phyloP scores from a whole-genome alignment of 1,140 invertebrate genomes.

The Harpegnathos saltator region DNA sequence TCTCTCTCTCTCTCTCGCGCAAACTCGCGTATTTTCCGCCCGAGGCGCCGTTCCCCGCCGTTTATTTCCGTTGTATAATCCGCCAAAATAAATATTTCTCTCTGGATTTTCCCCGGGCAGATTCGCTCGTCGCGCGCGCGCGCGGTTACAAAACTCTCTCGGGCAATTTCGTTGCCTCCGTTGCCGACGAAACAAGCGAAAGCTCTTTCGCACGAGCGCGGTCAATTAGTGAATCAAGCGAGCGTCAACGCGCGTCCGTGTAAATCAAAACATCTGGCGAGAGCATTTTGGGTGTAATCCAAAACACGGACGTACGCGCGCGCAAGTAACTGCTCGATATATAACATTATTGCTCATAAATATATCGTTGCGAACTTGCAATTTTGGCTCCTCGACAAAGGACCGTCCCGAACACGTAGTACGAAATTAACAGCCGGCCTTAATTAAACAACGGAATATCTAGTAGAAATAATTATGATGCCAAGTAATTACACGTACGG shows the following conservation, averaged over 20 bases:
- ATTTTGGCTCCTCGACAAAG: neutral
- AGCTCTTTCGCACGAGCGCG: neutral
- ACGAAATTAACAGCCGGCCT: neutral
- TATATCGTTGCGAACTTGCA: no score
- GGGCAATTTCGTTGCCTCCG: constrained; percentile 1
- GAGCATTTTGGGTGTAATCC: neutral
- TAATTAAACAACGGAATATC: neutral
- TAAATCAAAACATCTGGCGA: neutral
- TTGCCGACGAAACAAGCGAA: neutral
- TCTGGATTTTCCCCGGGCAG: neutral
- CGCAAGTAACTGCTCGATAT: no score
- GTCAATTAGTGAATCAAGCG: constrained; percentile 25
- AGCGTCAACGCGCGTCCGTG: neutral
- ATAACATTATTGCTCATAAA: no score
- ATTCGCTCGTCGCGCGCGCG: neutral
- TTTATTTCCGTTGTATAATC: constrained; percentile 58
- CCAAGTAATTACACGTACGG: neutral
- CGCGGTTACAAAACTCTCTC: neutral
- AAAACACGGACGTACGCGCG: no score
- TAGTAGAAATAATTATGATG: neutral
- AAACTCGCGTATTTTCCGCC: constrained; percentile 17
- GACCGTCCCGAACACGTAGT: neutral
- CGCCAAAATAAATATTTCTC: constrained; percentile 55
- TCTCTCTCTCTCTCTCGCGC: constrained; percentile 29
- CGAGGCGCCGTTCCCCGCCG: neutral